Base-by-base conservation (phyloP, 2,797 vertebrate species). In the Pyrocephalus nanus region DNA sequence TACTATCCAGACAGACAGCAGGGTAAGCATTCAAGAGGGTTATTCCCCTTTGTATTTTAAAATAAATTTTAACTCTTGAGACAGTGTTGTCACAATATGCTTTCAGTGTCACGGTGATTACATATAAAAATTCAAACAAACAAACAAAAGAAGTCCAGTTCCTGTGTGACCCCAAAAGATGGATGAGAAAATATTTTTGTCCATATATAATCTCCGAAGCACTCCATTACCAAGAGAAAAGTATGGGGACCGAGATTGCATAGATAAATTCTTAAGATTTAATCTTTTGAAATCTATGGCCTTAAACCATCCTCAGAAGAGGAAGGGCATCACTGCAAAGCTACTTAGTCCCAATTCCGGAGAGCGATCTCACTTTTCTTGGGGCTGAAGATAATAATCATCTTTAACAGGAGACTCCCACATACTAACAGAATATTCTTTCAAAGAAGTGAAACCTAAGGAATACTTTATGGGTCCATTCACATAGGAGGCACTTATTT, bases 231-330 rank as follows among this genome's bases (percentile, higher is more conserved):
- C 83, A 79, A 71, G 74, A 86, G 58, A 76, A 74, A 36, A 67
- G 42, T 64, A 64, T 54, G 43, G 36, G 50, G 85, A 54, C 55
- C 32, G 77, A 87, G 86, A 96, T 94, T 95, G 84, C 90, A 80
- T 4, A 95, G 88, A 93, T 96, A 95, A 95, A 96, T 96, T 91
- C 73, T 91, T 76, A 88, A 94, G 64, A 75, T 92, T 87, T 94
- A 75, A 78, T 91, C 76, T 94, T 90, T 84, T 81, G 62, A 94
- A 88, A 88, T 95, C 80, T 90, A 26, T 73, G 53, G 51, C 64
- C 38, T 78, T 88, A 73, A 81, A 82, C 83, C 74, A 88, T 84
- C 38, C 84, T 82, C 78, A 65, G 70, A 72, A 82, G 45, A 54
- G 19, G 54, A 61, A 86, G 38, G 23, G 38, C 36, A n/a, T 51